Evolutionary conservation across 2,113 vertebrate genomes (phyloP), one percentile per base, ranked within the genome.

Genomic region (Gallinago paraguaiae): DNA sequence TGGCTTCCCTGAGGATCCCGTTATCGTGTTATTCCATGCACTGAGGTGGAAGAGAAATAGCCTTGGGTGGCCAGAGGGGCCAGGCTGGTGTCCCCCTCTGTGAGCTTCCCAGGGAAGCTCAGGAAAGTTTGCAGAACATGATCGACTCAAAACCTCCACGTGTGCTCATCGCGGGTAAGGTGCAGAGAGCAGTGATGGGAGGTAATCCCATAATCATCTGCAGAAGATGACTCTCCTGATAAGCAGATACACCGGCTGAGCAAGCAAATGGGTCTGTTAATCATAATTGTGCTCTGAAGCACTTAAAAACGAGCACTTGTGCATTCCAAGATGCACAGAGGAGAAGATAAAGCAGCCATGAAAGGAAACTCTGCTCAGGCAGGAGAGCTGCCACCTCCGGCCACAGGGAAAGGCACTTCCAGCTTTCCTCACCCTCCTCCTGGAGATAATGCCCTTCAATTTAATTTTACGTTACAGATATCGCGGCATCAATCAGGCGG

Each of bases 61-160:
- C 19, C 15, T 15, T 12, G 13, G 11, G 10, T 23, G 60, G 37
- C 67, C 1, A 1, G 30, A 79, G 48, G 54, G 37, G 31, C 15
- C 0, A 0, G 13, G 28, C 4, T 50, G 50, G 18, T 10, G 33
- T 30, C 30, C 16, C 17, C 30, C 13, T 3, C 17, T 19, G 24
- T 4, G 8, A 76, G 31, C 35, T n/a, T n/a, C 33, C 23, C 0
- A 1, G 39, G 30, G 50, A 51, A 39, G 35, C 28, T 68, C 46
- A 33, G 31, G 48, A 39, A 64, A 27, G 13, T 90, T 48, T 23
- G 5, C 28, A 33, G 43, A 24, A n/a, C 54, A 9, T 0, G 1
- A 41, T 9, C 1, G 4, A 30, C 23, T 53, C 67, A 24, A 50
- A 67, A 70, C 30, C 25, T 57, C 24, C 4, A 25, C 0, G 22